phyloP scores from a whole-genome alignment of 1,140 invertebrate species.

The Popillia japonica region DNA sequence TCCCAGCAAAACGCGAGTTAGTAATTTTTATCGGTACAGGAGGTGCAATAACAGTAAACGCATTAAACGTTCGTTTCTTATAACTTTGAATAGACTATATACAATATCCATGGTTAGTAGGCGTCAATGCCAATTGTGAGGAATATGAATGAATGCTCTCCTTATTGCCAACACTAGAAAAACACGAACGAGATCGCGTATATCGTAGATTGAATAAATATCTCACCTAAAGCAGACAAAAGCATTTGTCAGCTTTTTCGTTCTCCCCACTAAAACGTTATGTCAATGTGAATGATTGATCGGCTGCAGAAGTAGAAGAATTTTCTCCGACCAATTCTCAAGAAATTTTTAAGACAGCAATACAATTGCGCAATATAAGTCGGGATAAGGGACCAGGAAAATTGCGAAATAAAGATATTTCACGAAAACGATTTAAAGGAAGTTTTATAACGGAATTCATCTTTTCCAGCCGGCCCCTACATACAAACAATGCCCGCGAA shows the following conservation, averaged over 20 bases:
- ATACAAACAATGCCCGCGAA: neutral
- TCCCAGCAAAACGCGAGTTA: too few relatives aligned
- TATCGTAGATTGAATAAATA: conserved; percentile 23
- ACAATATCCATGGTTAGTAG: too few relatives aligned
- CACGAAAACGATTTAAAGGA: neutral
- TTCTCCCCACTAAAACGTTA: neutral
- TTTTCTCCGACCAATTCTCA: neutral
- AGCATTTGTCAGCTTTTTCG: conserved; percentile 7
- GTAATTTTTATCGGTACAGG: too few relatives aligned
- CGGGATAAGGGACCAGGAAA: conserved; percentile 1
- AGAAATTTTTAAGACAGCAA: neutral
- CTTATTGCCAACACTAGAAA: neutral
- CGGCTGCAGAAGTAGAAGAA: conserved; percentile 12
- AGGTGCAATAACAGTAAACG: too few relatives aligned
- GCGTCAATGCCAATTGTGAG: neutral
- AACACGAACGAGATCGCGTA: neutral
- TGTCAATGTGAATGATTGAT: conserved; percentile 24
- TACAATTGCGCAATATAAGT: neutral
- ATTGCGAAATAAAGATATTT: neutral
- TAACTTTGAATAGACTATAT: too few relatives aligned
- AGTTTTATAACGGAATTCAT: neutral
- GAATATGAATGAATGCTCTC: neutral
- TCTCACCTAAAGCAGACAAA: neutral
- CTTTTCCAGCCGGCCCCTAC: neutral
- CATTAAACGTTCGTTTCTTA: too few relatives aligned